A percentile compares a stretch with the other conserved stretches of the same genome.
Evolutionary conservation across 2,888 invertebrate genomes (phyloP).

Genomic region (Trichopria drosophilae): DNA sequence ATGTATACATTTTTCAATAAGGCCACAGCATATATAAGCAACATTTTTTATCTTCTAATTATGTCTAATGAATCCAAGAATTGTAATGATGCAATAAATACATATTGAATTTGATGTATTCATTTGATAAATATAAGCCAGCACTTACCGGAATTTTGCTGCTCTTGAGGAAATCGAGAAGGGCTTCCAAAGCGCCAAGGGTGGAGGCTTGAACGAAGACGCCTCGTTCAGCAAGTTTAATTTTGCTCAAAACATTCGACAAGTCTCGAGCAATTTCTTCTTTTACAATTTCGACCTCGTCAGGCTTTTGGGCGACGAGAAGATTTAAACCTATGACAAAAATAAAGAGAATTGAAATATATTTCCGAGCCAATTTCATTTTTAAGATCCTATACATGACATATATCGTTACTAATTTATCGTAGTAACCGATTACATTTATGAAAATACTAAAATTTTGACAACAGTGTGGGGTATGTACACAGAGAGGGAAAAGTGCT

Average conservation of each 20-base stretch:
- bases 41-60: too few species aligned
- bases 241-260: slow-evolving; percentile 85
- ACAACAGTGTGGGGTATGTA: too few species aligned
- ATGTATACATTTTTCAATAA: too few species aligned
- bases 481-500: too few species aligned
- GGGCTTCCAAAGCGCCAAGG: slow-evolving; percentile 95
- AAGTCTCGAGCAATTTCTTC: slow-evolving; percentile 88
- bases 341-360: slow-evolving; percentile 5
- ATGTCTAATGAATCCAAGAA: too few species aligned
- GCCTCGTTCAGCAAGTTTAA: slow-evolving; percentile 88
- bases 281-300: slow-evolving; percentile 85
- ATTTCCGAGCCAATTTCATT: neutral
- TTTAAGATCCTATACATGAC: too few species aligned
- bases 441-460: too few species aligned
- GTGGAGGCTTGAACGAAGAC: slow-evolving; percentile 99
- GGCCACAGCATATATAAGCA: too few species aligned
- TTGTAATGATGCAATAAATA: too few species aligned
- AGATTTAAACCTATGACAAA: slow-evolving; percentile 84
- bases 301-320: slow-evolving; percentile 86
- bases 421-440: neutral
- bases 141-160: slow-evolving; percentile 90
- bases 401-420: neutral
- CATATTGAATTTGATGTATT: slow-evolving; percentile 10
- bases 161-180: slow-evolving; percentile 87
- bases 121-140: slow-evolving; percentile 8